Percentiles rank a stretch among this genome's conserved stretches.
Evolutionary conservation across 2,113 vertebrate species (phyloP).

Genomic region (Poeciliopsis prolifica): DNA sequence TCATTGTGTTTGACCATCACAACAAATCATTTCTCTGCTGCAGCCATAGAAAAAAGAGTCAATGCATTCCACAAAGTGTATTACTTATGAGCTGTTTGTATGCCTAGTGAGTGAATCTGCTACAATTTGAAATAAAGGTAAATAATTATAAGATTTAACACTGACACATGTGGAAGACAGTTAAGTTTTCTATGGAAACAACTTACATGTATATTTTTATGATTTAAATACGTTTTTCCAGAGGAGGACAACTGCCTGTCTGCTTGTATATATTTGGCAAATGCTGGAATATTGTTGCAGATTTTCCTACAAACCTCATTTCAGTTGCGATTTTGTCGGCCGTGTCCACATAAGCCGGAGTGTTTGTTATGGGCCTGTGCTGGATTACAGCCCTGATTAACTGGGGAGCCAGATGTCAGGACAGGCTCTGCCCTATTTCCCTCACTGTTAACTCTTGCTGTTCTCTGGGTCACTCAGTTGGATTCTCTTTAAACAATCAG

Average conservation of each 20-base stretch:
- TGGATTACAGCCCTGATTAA: constrained; percentile 50
- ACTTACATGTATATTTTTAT: not conserved
- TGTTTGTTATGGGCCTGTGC: not conserved
- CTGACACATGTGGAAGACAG: not conserved
- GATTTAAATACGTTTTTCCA: not conserved
- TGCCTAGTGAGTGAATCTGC: not conserved
- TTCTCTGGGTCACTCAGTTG: not conserved
- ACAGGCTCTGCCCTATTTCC: constrained; percentile 18
- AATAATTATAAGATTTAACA: not conserved
- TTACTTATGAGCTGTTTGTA: not conserved
- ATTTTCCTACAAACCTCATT: constrained; percentile 4
- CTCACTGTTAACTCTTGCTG: not conserved
- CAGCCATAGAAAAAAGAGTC: not conserved
- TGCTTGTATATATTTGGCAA: not conserved
- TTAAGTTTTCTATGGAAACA: not conserved
- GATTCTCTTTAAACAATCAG: not conserved
- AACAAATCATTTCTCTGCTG: not conserved
- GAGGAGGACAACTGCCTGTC: not conserved
- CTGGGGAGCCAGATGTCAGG: constrained; percentile 47
- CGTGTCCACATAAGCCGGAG: constrained; percentile 11
- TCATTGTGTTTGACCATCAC: not conserved
- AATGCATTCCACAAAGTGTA: not conserved
- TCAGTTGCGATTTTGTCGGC: not conserved
- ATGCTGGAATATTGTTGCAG: not conserved
- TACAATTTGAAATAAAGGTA: not conserved